These are phyloP conservation scores for Limnephilus rhombicus DNA, from an alignment of 2,888 invertebrate species.

Conservation along the genomic window DNA sequence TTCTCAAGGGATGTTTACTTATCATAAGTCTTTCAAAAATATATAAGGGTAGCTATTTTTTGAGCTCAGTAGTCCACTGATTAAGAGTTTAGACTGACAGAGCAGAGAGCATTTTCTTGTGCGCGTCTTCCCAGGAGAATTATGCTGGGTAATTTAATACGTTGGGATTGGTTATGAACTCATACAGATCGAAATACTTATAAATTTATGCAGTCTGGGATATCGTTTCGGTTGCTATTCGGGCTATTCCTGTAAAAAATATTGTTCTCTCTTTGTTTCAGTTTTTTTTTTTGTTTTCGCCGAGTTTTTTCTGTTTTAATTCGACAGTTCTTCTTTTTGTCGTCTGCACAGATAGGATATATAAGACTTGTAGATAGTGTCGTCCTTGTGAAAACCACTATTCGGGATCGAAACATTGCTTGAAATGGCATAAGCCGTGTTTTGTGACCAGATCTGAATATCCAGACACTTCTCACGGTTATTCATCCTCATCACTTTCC, in stretches of 20 bases:
- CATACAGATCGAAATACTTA: background rate
- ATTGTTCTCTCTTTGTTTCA: no score
- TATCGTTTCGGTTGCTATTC: no score
- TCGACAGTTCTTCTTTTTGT: no score
- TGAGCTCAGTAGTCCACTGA: background rate
- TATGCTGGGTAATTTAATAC: background rate
- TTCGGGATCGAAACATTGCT: no score
- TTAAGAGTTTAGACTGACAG: background rate
- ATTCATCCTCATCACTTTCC: background rate
- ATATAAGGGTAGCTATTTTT: background rate
- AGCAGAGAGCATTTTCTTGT: slow-evolving; percentile 9
- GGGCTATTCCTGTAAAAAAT: no score
- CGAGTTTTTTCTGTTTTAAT: no score
- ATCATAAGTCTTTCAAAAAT: background rate
- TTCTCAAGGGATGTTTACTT: slow-evolving; percentile 2
- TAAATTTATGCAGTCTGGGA: no score
- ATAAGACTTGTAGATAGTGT: no score
- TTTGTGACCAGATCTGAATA: background rate
- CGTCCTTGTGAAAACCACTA: no score
- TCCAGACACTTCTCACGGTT: background rate
- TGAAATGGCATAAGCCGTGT: background rate
- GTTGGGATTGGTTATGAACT: background rate
- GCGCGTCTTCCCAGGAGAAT: background rate
- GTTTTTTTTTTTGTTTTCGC: no score
- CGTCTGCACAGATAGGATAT: no score